These are phyloP conservation scores for Caenorhabditis japonica DNA, from an alignment of 2,888 invertebrate genomes.

Conservation along the genomic window DNA sequence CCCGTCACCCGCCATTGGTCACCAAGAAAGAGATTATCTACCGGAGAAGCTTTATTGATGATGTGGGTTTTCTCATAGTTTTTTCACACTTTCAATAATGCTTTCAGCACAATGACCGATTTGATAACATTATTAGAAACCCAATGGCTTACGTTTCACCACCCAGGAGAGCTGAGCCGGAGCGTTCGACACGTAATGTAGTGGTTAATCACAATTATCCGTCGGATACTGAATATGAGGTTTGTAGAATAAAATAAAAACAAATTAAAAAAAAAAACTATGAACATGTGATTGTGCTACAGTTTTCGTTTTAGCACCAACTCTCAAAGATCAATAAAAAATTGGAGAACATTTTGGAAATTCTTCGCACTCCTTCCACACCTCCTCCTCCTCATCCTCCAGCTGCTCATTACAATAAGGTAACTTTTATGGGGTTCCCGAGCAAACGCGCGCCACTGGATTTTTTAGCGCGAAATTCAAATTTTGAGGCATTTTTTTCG, in stretches of 20 bases:
- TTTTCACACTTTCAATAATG: background rate
- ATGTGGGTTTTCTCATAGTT: conserved; percentile 24
- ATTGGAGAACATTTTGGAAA: conserved; percentile 35
- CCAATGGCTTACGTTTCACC: conserved; percentile 1
- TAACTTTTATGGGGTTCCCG: conserved; percentile 18
- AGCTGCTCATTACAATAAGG: too few relatives aligned
- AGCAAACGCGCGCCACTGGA: too few relatives aligned
- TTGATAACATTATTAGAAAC: conserved; percentile 36
- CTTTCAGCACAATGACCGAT: conserved; percentile 41
- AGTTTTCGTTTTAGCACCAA: conserved; percentile 22
- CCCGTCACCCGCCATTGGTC: conserved; percentile 36
- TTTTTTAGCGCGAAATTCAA: too few relatives aligned
- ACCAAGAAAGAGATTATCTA: conserved; percentile 52
- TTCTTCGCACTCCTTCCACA: conserved; percentile 32
- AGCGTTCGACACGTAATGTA: conserved; percentile 11
- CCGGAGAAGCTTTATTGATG: conserved; percentile 41
- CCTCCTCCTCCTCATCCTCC: too few relatives aligned
- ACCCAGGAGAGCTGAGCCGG: conserved; percentile 13
- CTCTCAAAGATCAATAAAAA: conserved; percentile 45
- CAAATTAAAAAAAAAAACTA: background rate
- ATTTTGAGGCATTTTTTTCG: too few relatives aligned
- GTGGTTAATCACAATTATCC: conserved; percentile 23
- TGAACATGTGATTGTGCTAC: background rate
- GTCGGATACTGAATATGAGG: conserved; percentile 23
- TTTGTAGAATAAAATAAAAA: too few relatives aligned